Evolutionary conservation across 2,888 invertebrate species (phyloP).

Genomic region (Cyclophora albipunctata): DNA sequence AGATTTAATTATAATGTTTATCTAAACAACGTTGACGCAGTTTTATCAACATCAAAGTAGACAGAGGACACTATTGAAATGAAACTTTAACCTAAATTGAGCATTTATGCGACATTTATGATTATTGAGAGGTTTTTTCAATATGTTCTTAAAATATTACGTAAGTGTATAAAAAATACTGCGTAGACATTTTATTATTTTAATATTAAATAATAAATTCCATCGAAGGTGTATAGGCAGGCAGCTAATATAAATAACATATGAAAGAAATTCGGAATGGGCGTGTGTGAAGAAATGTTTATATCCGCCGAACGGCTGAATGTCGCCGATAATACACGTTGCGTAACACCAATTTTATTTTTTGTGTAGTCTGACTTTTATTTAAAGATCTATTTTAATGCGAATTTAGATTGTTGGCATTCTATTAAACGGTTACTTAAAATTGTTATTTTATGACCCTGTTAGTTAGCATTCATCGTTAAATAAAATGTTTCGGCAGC

Average conservation of each 20-base stretch:
- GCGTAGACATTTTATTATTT: too few relatives aligned
- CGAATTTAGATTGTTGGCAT: conserved; percentile 31
- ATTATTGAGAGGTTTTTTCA: too few relatives aligned
- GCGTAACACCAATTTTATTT: conserved; percentile 38
- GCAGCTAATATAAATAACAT: neutral
- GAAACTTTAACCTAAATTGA: too few relatives aligned
- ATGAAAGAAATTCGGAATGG: conserved; percentile 4
- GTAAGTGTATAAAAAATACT: too few relatives aligned
- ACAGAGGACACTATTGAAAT: too few relatives aligned
- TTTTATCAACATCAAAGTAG: too few relatives aligned
- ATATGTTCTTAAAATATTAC: too few relatives aligned
- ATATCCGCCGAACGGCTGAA: conserved; percentile 34
- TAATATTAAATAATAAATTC: neutral
- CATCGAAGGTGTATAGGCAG: neutral
- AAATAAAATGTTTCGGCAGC: conserved; percentile 11
- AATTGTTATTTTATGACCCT: conserved; percentile 19
- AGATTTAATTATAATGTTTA: too few relatives aligned
- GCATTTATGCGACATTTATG: too few relatives aligned
- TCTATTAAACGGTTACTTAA: conserved; percentile 20
- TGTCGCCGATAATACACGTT: conserved; percentile 34
- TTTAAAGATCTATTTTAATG: conserved; percentile 36
- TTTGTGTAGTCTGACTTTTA: conserved; percentile 33
- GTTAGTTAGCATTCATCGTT: conserved; percentile 12
- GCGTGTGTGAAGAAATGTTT: conserved; percentile 43
- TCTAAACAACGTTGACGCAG: too few relatives aligned